phyloP scores from a whole-genome alignment of 2,888 invertebrate species.

The Caenorhabditis parvicauda region DNA sequence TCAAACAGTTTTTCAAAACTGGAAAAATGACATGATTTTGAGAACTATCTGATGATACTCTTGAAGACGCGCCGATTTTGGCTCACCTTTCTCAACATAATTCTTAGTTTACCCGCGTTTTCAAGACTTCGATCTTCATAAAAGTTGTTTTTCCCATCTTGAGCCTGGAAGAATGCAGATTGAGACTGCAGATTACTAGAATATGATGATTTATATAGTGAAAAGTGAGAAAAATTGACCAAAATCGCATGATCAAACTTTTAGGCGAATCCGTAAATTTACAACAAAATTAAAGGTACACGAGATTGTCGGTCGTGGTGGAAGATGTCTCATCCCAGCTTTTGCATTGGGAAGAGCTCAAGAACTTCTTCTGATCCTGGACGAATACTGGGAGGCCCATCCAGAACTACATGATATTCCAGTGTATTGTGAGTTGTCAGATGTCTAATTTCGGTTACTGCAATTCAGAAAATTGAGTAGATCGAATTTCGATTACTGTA shows the following conservation, averaged over 20 bases:
- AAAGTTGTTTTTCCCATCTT: no score
- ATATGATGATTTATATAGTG: background rate
- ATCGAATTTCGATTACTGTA: no score
- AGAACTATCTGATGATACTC: no score
- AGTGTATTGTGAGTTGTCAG: conserved; percentile 74
- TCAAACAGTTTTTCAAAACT: no score
- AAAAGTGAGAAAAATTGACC: background rate
- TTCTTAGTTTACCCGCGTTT: no score
- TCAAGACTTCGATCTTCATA: no score
- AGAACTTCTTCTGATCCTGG: conserved; percentile 66
- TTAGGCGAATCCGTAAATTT: conserved; percentile 9
- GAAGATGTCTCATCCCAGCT: conserved; percentile 94
- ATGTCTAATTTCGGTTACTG: no score
- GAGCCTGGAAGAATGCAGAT: background rate
- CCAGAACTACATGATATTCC: conserved; percentile 96
- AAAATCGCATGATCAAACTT: background rate
- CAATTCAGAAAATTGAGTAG: no score
- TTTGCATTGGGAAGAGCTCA: conserved; percentile 94
- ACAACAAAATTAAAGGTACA: conserved; percentile 70
- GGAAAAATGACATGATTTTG: no score
- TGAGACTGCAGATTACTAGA: no score
- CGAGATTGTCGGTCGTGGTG: conserved; percentile 94
- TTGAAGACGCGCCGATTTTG: no score
- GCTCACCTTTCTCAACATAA: no score
- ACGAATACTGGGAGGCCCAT: conserved; percentile 96